Evolutionary conservation across 1,140 invertebrate species (phyloP).

Genomic region (Cepaea nemoralis): DNA sequence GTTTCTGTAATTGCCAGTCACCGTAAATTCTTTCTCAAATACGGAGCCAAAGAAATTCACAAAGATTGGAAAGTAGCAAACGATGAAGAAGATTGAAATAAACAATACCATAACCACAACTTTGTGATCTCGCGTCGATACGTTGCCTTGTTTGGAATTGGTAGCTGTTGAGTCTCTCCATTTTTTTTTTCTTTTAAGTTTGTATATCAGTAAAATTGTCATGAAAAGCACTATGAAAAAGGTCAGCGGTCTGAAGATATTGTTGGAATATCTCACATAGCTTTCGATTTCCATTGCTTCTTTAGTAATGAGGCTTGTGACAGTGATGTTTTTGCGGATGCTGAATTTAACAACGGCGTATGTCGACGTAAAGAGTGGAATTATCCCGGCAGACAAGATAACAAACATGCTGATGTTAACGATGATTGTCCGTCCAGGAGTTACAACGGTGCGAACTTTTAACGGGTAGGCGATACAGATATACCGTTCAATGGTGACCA

Average conservation of each 20-base stretch:
- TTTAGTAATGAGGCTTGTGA: too few species aligned
- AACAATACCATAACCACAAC: background rate
- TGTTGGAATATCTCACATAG: background rate
- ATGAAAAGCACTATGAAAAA: background rate
- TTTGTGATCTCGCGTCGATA: background rate
- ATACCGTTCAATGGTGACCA: constrained; percentile 1
- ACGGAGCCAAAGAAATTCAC: background rate
- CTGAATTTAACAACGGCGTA: too few species aligned
- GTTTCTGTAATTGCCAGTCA: background rate
- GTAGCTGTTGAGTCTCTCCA: background rate
- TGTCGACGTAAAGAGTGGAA: too few species aligned
- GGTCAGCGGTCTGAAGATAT: background rate
- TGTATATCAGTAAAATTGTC: background rate
- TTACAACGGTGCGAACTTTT: too few species aligned
- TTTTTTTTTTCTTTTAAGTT: background rate
- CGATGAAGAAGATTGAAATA: background rate
- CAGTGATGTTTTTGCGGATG: too few species aligned
- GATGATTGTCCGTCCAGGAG: too few species aligned
- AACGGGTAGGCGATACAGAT: background rate
- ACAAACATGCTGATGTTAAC: too few species aligned
- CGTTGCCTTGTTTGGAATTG: background rate
- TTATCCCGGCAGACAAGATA: too few species aligned
- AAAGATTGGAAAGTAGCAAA: background rate
- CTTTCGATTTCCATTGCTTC: too few species aligned
- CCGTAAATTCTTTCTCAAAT: background rate